A percentile compares a stretch with the other conserved stretches of the same genome.
These are phyloP conservation scores for Pseudomyrmex pallidus DNA, from an alignment of 1,140 invertebrate species.

Conservation along the genomic window DNA sequence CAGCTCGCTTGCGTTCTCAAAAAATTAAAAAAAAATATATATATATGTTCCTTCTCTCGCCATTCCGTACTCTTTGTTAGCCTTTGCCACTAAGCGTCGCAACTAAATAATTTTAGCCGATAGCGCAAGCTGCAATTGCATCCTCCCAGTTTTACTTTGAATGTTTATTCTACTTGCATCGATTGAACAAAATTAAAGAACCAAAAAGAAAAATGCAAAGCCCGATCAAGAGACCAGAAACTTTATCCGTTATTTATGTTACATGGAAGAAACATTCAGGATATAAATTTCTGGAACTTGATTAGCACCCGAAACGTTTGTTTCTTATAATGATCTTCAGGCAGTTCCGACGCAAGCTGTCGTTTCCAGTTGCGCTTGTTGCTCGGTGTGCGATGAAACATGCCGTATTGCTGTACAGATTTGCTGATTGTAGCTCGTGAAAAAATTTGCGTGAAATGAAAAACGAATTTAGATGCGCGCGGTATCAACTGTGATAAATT, in stretches of 20 bases:
- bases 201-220: too few relatives aligned
- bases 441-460: slow-evolving; percentile 3
- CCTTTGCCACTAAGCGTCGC: not conserved
- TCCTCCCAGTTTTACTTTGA: not conserved
- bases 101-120: slow-evolving; percentile 3
- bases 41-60: not conserved
- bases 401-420: slow-evolving; percentile 40
- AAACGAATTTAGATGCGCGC: not conserved
- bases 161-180: not conserved
- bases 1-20: slow-evolving; percentile 24
- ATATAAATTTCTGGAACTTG: not conserved
- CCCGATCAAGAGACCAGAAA: not conserved
- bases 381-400: slow-evolving; percentile 26
- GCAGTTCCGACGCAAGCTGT: slow-evolving; percentile 36
- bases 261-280: not conserved
- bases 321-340: not conserved
- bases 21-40: not conserved
- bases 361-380: slow-evolving; percentile 46
- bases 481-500: not conserved
- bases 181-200: not conserved
- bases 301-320: not conserved
- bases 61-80: not conserved
- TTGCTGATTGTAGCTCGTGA: slow-evolving; percentile 3
- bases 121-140: slow-evolving; percentile 6
- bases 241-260: not conserved